Conservation (phyloP, 2,888 invertebrate species). For the Trissolcus japonicus region DNA sequence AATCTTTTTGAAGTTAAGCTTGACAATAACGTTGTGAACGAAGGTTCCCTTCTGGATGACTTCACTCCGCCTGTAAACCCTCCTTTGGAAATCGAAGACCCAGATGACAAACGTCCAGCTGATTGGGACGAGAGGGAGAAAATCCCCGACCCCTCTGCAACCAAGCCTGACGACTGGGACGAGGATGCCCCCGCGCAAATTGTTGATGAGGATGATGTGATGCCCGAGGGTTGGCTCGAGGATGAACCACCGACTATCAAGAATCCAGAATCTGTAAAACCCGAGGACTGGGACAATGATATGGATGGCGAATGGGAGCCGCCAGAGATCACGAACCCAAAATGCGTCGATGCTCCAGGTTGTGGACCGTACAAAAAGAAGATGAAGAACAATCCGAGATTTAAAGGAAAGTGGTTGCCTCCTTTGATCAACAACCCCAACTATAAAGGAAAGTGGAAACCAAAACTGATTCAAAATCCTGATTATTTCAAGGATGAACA, state of each 20-base stretch:
- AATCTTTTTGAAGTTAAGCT: constrained; percentile 88
- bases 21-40: constrained; percentile 89
- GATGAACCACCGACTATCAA: constrained; percentile 91
- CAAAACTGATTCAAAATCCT: constrained; percentile 92
- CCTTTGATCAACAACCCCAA: constrained; percentile 93
- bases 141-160: constrained; percentile 91
- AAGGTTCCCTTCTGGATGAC: constrained; percentile 91
- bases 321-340: constrained; percentile 92
- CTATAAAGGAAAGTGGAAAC: constrained; percentile 96
- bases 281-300: constrained; percentile 97
- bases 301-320: constrained; percentile 99
- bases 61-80: constrained; percentile 97
- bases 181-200: constrained; percentile 95
- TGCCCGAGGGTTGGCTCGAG: constrained; percentile 95
- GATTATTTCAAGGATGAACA: constrained; percentile 92
- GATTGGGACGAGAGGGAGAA: constrained; percentile 98
- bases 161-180: constrained; percentile 98
- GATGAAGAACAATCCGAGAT: constrained; percentile 90
- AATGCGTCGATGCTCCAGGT: constrained; percentile 85
- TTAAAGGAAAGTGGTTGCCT: constrained; percentile 95
- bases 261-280: constrained; percentile 91
- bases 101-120: constrained; percentile 87
- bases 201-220: constrained; percentile 87
- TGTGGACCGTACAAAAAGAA: constrained; percentile 95
- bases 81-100: constrained; percentile 94